Evolutionary conservation across 2,888 invertebrate species (phyloP).

Genomic region (Drosophila subsilvestris): DNA sequence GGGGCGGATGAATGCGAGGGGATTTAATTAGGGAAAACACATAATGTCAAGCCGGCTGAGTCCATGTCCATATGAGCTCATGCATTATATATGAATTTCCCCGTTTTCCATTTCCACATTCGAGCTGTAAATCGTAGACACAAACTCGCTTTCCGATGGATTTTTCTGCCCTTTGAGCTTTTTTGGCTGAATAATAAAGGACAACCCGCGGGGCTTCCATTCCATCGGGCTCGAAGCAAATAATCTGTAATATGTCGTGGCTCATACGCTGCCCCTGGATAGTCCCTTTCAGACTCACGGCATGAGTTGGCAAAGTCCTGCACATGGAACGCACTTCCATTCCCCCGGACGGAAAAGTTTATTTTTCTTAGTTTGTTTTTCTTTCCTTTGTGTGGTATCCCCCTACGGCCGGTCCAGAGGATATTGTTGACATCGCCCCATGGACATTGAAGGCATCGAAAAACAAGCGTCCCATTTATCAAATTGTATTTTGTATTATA

Average conservation of each 20-base stretch:
- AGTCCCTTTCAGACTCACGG: slow-evolving; percentile 38
- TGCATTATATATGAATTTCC: slow-evolving; percentile 36
- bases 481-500: slow-evolving; percentile 42
- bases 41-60: slow-evolving; percentile 26
- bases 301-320: slow-evolving; percentile 49
- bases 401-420: slow-evolving; percentile 2
- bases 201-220: slow-evolving; percentile 36
- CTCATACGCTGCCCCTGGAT: slow-evolving; percentile 17
- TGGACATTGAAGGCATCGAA: slow-evolving; percentile 5
- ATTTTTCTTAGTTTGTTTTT: slow-evolving; percentile 17
- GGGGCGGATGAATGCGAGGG: slow-evolving; percentile 26
- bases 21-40: slow-evolving; percentile 42
- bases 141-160: slow-evolving; percentile 19
- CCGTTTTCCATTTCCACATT: slow-evolving; percentile 10
- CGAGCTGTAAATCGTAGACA: not conserved
- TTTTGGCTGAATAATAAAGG: slow-evolving; percentile 34
- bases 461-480: slow-evolving; percentile 29
- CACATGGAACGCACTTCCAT: slow-evolving; percentile 61
- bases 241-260: slow-evolving; percentile 56
- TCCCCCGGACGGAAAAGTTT: slow-evolving; percentile 48
- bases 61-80: slow-evolving; percentile 20
- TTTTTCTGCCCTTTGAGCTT: slow-evolving; percentile 19
- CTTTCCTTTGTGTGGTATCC: slow-evolving; percentile 10
- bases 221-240: slow-evolving; percentile 21
- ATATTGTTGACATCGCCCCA: slow-evolving; percentile 24